Evolutionary conservation across 1,140 invertebrate species (phyloP).

Genomic region (Pachypsylla venusta): DNA sequence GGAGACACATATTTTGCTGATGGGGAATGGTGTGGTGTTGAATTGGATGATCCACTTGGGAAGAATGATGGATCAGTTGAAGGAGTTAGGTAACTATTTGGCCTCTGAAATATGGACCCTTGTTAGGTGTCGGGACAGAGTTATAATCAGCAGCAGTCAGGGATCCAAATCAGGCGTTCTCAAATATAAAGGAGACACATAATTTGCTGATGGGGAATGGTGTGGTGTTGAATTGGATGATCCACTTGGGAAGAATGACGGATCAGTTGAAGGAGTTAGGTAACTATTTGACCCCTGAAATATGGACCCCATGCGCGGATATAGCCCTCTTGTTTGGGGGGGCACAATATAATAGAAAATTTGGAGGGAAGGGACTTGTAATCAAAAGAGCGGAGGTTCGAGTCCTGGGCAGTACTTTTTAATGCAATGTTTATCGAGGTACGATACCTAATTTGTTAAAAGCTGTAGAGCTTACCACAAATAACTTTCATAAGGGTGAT

Average conservation of each 20-base stretch:
- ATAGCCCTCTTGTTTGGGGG: too few relatives aligned
- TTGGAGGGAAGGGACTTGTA: too few relatives aligned
- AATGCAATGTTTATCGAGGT: too few relatives aligned
- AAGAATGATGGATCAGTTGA: conserved; percentile 93
- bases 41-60: conserved; percentile 80
- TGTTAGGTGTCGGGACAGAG: conserved; percentile 47
- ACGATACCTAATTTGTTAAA: too few relatives aligned
- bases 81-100: conserved; percentile 47
- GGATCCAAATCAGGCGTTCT: conserved; percentile 79
- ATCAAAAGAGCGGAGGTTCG: too few relatives aligned
- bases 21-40: conserved; percentile 89
- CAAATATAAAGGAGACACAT: conserved; percentile 65
- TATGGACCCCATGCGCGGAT: too few relatives aligned
- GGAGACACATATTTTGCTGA: conserved; percentile 76
- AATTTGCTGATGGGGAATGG: conserved; percentile 85
- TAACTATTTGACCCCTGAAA: conserved; percentile 25
- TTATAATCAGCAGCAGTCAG: conserved; percentile 72
- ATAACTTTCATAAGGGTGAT: too few relatives aligned
- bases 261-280: conserved; percentile 74
- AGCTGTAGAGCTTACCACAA: too few relatives aligned
- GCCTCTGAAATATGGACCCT: background rate
- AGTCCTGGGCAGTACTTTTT: too few relatives aligned
- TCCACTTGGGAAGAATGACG: conserved; percentile 88
- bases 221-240: conserved; percentile 91
- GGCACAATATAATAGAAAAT: too few relatives aligned